Base-by-base conservation (phyloP, 2,113 vertebrate species). In the Poeciliopsis occidentalis region DNA sequence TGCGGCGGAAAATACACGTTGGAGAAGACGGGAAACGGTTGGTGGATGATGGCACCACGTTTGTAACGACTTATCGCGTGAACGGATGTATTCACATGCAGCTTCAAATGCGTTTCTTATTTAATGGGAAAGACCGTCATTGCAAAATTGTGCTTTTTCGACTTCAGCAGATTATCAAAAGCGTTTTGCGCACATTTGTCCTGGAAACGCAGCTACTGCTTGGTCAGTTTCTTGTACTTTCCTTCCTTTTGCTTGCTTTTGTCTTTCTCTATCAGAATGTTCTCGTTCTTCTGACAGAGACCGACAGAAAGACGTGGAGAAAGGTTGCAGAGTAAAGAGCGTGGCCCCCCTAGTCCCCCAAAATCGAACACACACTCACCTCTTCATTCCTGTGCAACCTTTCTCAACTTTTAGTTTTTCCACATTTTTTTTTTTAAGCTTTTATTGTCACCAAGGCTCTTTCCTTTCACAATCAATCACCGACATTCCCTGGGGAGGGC, bases 401-500 rank as follows among this genome's bases (percentile, higher is more conserved):
- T 84, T 79, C 76, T 71, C 32, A 69, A 60, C 68, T 65, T 88
- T 83, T 75, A 22, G 61, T 66, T 80, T 62, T 63, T 64, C 41
- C 15, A 37, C 71, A 60, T 34, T 34, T 34, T 34, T 1, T 29
- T 29, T 37, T 37, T 78, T 75, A 77, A 81, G 77, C 12, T 76
- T 79, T 70, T 69, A 61, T 66, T 54, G 76, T 83, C 87, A 80
- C 68, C 57, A 34, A 74, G 26, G 68, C 82, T 79, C 85, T 60
- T 73, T 72, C 75, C 66, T 73, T 65, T 32, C 80, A 82, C 85
- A 67, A 81, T 63, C 62, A 67, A 78, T 87, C 83, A 87, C 75
- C 85, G 78, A 90, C 86, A 86, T 92, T 90, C 89, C 88, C 80
- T 51, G 65, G 80, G 78, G 71, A 12, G 32, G 60, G 65, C 60